Evolutionary conservation across 2,113 vertebrate genomes (phyloP).

Genomic region (Orcinus orca): DNA sequence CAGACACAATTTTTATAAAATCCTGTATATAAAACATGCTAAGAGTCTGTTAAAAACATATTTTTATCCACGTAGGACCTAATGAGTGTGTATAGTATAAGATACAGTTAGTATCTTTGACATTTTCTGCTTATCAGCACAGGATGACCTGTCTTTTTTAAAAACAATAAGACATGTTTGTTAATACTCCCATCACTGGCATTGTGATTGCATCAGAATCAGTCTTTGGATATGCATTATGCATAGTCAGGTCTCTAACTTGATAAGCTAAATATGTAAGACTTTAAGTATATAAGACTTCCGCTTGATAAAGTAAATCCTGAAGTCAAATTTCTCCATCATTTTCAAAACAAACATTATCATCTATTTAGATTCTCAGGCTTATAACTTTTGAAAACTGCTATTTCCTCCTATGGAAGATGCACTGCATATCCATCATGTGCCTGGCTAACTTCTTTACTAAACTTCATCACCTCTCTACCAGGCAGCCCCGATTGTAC

Average conservation of each 20-base stretch:
- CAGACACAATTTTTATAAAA: not conserved
- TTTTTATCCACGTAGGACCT: not conserved
- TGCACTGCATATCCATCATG: not conserved
- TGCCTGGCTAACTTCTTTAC: not conserved
- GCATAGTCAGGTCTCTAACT: not conserved
- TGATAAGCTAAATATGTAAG: not conserved
- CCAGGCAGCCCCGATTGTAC: accelerated
- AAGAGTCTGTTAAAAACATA: conserved; percentile 12
- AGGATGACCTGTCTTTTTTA: not conserved
- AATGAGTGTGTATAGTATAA: not conserved
- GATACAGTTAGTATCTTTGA: not conserved
- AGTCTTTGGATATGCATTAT: not conserved
- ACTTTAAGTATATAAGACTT: not conserved
- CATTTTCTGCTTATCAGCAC: not conserved
- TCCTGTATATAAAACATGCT: not conserved
- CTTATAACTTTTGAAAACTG: not conserved
- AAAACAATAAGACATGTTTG: not conserved
- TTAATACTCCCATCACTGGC: not conserved
- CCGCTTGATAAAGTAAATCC: not conserved
- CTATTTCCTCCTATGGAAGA: not conserved
- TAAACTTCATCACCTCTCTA: not conserved
- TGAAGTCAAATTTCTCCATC: not conserved
- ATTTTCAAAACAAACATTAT: not conserved
- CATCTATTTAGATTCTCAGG: not conserved
- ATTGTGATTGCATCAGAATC: not conserved